Evolutionary conservation across 2,113 vertebrate species (phyloP).

Genomic region (Arizona elegans): DNA sequence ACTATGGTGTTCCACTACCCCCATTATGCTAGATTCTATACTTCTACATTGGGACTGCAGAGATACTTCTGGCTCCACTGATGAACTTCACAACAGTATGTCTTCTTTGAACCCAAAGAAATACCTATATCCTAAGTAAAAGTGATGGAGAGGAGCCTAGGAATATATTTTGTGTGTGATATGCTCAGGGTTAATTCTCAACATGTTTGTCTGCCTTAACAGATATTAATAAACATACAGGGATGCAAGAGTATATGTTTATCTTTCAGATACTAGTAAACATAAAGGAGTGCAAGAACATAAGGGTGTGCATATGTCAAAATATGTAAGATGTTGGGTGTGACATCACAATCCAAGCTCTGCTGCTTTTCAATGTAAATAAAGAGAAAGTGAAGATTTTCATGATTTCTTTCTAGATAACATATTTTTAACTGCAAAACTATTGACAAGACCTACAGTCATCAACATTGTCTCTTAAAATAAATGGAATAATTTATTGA

Average conservation of each 20-base stretch:
- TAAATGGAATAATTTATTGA: not conserved
- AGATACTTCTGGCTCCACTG: not conserved
- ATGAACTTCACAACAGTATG: not conserved
- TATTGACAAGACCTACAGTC: not conserved
- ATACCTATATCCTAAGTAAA: not conserved
- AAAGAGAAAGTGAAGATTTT: not conserved
- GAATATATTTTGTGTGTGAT: not conserved
- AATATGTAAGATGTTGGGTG: not conserved
- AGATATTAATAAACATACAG: not conserved
- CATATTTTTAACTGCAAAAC: not conserved
- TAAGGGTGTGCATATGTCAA: not conserved
- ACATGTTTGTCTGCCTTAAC: not conserved
- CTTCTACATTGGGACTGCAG: not conserved
- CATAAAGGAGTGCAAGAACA: not conserved
- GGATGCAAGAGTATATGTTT: not conserved
- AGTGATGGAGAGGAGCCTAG: not conserved
- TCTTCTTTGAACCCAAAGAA: not conserved
- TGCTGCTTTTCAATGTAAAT: not conserved
- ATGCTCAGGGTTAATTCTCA: not conserved
- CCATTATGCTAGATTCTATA: not conserved
- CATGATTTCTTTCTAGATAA: conserved; percentile 2
- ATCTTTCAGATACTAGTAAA: not conserved
- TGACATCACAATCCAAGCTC: not conserved
- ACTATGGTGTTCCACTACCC: not conserved
- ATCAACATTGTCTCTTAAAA: not conserved